These are phyloP conservation scores for Caligus rogercresseyi DNA, from an alignment of 1,140 invertebrate species.

Conservation along the genomic window DNA sequence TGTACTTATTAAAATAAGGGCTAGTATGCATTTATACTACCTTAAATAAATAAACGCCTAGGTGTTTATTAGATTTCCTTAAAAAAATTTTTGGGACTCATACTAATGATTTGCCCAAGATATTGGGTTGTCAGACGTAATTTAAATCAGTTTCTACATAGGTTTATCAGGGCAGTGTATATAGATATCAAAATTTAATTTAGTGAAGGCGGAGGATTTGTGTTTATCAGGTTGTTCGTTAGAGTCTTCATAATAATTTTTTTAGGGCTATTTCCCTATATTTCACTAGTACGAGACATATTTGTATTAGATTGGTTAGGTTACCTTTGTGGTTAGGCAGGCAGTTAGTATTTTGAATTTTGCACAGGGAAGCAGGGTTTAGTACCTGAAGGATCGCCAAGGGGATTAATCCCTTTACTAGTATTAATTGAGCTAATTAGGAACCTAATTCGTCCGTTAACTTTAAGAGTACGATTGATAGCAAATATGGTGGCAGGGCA, in stretches of 20 bases:
- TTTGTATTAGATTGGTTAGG: not conserved
- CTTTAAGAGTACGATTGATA: not conserved
- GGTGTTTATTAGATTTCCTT: too few species aligned
- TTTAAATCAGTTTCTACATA: too few species aligned
- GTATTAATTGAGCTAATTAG: not conserved
- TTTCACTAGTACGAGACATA: not conserved
- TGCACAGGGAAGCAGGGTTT: not conserved
- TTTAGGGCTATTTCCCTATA: not conserved
- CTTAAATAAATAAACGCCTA: too few species aligned
- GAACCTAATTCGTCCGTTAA: not conserved
- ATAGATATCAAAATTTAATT: not conserved
- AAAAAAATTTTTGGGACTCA: too few species aligned
- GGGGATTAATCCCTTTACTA: not conserved
- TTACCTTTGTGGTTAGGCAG: not conserved
- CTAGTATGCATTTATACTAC: too few species aligned
- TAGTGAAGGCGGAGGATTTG: not conserved
- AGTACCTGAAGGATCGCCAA: not conserved
- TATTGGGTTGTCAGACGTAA: too few species aligned
- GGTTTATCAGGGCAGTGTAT: too few species aligned
- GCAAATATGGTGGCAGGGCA: not conserved
- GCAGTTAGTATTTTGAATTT: not conserved
- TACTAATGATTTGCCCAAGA: too few species aligned
- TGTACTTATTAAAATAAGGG: too few species aligned
- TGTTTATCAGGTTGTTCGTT: not conserved
- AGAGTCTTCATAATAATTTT: not conserved